Evolutionary conservation across 2,888 invertebrate genomes (phyloP).

Genomic region (Phasia obesa): DNA sequence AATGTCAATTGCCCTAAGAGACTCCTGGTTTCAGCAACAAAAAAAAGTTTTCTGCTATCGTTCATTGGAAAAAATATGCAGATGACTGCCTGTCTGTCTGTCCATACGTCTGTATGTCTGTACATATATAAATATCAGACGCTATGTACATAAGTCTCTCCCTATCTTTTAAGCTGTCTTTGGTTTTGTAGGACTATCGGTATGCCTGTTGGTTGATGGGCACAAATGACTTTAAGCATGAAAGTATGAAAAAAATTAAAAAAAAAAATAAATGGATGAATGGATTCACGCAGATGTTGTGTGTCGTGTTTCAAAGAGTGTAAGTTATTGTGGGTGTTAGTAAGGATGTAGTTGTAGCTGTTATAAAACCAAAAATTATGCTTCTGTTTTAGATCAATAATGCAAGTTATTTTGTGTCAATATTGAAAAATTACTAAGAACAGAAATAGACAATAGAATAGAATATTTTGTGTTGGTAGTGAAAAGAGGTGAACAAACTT

Average conservation of each 20-base stretch:
- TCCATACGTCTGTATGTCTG: neutral
- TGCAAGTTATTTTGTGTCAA: slow-evolving; percentile 31
- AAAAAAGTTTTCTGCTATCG: slow-evolving; percentile 9
- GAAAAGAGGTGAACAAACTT: neutral
- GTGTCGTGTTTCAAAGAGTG: neutral
- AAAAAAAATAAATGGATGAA: neutral
- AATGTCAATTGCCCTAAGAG: slow-evolving; percentile 63
- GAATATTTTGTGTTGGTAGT: neutral
- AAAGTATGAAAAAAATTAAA: neutral
- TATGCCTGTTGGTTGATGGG: neutral
- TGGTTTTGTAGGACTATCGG: neutral
- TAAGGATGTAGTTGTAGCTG: slow-evolving; percentile 16
- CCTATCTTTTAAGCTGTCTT: slow-evolving; percentile 23
- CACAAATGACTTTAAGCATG: slow-evolving; percentile 2
- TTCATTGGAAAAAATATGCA: neutral
- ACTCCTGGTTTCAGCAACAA: slow-evolving; percentile 35
- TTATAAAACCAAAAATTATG: slow-evolving; percentile 14
- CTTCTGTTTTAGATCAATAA: slow-evolving; percentile 40
- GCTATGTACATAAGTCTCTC: neutral
- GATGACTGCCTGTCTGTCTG: neutral
- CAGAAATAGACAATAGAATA: slow-evolving; percentile 5
- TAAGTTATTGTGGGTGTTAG: slow-evolving; percentile 18
- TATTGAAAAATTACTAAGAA: slow-evolving; percentile 4
- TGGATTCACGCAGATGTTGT: neutral
- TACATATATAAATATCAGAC: no score